These are phyloP conservation scores for Pycnomerus fuliginosus DNA, from an alignment of 2,888 invertebrate genomes.

Conservation along the genomic window DNA sequence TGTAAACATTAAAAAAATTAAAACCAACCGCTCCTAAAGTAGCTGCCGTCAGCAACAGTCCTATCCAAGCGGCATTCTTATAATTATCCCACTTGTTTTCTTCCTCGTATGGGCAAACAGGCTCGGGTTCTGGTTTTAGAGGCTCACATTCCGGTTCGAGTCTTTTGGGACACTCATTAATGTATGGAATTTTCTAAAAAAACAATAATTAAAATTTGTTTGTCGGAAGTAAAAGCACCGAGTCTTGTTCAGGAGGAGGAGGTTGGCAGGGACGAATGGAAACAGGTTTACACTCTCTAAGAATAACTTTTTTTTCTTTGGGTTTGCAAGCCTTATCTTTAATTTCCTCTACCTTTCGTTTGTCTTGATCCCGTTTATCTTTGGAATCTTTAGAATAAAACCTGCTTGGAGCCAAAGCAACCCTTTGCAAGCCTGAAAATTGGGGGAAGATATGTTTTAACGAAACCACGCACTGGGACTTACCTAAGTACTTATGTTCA, in stretches of 20 bases:
- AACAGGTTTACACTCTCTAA: conserved; percentile 17
- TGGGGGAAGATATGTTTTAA: not conserved
- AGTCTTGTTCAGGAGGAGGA: conserved; percentile 7
- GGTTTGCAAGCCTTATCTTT: conserved; percentile 10
- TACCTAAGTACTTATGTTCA: conserved; percentile 6
- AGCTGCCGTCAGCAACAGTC: conserved; percentile 40
- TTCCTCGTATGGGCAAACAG: conserved; percentile 33
- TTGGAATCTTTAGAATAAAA: conserved; percentile 15
- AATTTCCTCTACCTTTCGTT: conserved; percentile 36
- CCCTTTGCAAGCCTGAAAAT: conserved; percentile 4
- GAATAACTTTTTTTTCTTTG: conserved; percentile 9
- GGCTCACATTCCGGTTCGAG: conserved; percentile 12
- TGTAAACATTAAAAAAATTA: conserved; percentile 9
- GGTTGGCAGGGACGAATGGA: conserved; percentile 12
- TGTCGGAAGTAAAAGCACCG: too few relatives aligned
- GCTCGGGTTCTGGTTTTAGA: conserved; percentile 28
- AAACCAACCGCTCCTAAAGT: conserved; percentile 41
- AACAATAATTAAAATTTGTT: not conserved
- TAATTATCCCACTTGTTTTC: conserved; percentile 18
- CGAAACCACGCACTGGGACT: not conserved
- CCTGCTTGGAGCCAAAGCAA: conserved; percentile 1
- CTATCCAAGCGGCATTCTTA: conserved; percentile 21
- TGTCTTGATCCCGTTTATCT: conserved; percentile 25
- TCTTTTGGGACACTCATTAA: conserved; percentile 8
- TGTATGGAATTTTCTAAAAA: conserved; percentile 16